These are phyloP conservation scores for Sander vitreus DNA, from an alignment of 2,113 vertebrate genomes.

Conservation along the genomic window DNA sequence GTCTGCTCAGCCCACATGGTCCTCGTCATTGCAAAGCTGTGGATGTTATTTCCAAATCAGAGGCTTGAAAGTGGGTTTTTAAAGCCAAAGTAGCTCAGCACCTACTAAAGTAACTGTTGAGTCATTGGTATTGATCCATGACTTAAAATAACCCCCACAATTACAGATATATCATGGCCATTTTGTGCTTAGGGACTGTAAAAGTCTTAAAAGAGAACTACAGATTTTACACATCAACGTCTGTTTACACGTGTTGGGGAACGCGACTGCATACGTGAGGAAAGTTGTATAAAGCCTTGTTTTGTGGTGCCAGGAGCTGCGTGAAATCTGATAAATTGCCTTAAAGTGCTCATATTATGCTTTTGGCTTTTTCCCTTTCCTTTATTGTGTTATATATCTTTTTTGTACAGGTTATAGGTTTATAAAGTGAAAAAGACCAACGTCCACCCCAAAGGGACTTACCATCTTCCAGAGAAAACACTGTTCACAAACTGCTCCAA, in stretches of 20 bases:
- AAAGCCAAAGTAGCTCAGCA: background rate
- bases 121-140: constrained; percentile 17
- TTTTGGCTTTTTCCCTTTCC: too few relatives aligned
- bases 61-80: background rate
- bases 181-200: background rate
- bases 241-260: background rate
- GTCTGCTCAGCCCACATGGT: background rate
- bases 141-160: background rate
- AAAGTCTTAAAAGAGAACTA: background rate
- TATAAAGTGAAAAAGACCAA: too few relatives aligned
- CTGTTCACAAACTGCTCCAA: too few relatives aligned
- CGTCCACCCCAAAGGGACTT: too few relatives aligned
- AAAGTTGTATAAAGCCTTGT: too few relatives aligned
- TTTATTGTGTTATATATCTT: too few relatives aligned
- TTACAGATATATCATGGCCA: background rate
- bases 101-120: constrained; percentile 19
- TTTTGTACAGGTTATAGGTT: too few relatives aligned
- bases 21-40: background rate
- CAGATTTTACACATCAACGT: background rate
- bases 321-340: background rate
- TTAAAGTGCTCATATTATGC: background rate
- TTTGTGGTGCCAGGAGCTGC: background rate
- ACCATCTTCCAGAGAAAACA: too few relatives aligned
- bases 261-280: too few relatives aligned
- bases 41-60: background rate